phyloP scores from a whole-genome alignment of 2,888 invertebrate genomes.

The Acanthococcus lagerstroemiae region DNA sequence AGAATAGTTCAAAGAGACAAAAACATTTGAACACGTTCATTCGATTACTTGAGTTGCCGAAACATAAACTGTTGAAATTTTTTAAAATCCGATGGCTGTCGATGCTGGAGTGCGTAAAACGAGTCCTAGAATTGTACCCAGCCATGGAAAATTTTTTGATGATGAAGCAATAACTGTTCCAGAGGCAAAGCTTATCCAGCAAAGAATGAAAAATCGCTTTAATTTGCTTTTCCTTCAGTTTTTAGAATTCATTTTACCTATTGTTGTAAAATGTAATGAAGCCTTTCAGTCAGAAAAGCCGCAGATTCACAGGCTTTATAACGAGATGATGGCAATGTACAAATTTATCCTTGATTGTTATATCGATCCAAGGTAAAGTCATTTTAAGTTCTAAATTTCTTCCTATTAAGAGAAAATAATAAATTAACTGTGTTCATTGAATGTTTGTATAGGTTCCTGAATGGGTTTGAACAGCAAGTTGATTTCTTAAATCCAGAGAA shows the following conservation, averaged over 20 bases:
- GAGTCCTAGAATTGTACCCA: conserved; percentile 35
- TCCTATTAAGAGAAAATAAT: too few relatives aligned
- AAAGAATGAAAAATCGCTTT: background rate
- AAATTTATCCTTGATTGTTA: background rate
- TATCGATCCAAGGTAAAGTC: too few relatives aligned
- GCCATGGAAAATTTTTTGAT: conserved; percentile 31
- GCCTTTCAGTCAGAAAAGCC: conserved; percentile 10
- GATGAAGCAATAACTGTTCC: conserved; percentile 10
- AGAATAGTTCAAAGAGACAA: conserved; percentile 38
- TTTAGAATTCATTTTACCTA: conserved; percentile 6
- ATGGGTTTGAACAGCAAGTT: background rate
- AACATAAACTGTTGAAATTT: conserved; percentile 33
- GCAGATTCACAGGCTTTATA: background rate
- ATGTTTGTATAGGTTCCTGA: too few relatives aligned
- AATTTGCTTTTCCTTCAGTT: background rate
- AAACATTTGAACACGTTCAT: conserved; percentile 37
- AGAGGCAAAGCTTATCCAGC: background rate
- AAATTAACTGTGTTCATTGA: too few relatives aligned
- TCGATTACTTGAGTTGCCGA: conserved; percentile 35
- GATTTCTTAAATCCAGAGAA: background rate
- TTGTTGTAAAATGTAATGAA: background rate
- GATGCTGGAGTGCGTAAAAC: conserved; percentile 24
- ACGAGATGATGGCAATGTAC: background rate
- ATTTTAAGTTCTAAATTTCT: too few relatives aligned
- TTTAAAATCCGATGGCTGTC: conserved; percentile 34